These are phyloP conservation scores for Prietella phreatophila DNA, from an alignment of 2,113 vertebrate genomes.

Conservation along the genomic window DNA sequence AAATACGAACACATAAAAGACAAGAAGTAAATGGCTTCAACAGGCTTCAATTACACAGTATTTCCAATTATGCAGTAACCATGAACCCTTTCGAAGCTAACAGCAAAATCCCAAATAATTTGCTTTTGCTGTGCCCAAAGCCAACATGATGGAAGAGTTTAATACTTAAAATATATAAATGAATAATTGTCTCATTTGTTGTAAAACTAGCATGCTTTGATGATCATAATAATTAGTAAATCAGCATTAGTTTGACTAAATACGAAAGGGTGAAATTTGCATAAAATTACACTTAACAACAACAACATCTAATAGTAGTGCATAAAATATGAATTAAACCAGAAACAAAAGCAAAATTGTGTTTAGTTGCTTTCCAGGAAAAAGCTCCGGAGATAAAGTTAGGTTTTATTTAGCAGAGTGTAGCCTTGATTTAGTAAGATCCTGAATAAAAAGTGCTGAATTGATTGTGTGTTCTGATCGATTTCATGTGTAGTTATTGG, in stretches of 20 bases:
- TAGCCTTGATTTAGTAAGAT: not conserved
- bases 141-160: conserved; percentile 9
- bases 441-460: not conserved
- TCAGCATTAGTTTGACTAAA: not conserved
- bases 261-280: not conserved
- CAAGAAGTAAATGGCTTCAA: not conserved
- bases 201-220: not conserved
- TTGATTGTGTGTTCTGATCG: not conserved
- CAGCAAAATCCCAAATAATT: conserved; percentile 21
- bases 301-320: not conserved
- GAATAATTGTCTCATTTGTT: conserved; percentile 1
- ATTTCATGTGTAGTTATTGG: not conserved
- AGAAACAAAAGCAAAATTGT: not conserved
- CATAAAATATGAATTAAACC: not conserved
- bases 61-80: conserved; percentile 1
- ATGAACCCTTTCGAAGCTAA: not conserved
- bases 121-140: not conserved
- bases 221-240: conserved; percentile 3
- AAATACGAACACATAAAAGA: not conserved
- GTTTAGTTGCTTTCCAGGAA: not conserved
- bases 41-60: conserved; percentile 14
- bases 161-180: conserved; percentile 24
- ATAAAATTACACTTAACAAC: conserved; percentile 11
- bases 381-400: not conserved
- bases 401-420: not conserved